Evolutionary conservation across 35 echinoderm and acorn worm genomes (phyloP), one percentile per base, ranked within the genome.

Genomic region (Amphiura filiformis): DNA sequence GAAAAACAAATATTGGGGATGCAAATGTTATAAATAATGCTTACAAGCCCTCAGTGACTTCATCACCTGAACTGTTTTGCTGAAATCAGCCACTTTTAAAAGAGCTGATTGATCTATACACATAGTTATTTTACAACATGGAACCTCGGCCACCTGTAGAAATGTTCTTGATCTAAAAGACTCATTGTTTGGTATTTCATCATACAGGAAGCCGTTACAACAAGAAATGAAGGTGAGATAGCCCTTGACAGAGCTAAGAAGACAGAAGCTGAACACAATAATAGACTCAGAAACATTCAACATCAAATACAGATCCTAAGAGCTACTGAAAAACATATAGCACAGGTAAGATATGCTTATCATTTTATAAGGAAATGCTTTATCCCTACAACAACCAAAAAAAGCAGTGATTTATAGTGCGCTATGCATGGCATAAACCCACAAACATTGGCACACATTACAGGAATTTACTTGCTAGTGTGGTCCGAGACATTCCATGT

Each of bases 181-280:
- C 4, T 47, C 41, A 47, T 47, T 9, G 41, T 9, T 47, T 47
- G 17, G 4, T 47, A 4, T 17, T 47, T 47, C 17, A 47, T 4
- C 41, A 47, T 47, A 47, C 70, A 95, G 89, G 96, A 95, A 70
- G 93, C 93, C 34, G 93, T 94, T 0, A 78, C 56, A 34, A 87
- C 93, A 9, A 92, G 83, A 56, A 86, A 98, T 79, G 93, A 99
- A 42, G 96, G 96, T 33, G 78, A 95, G 39, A 38, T 84, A 22
- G 93, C 93, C 26, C 28, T 99, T 39, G 70, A 91, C 1, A 70
- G 83, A 75, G 86, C 93, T 26, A 81, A 84, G 35, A 92, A 86
- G 76, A 86, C 94, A 70, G 90, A 94, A 82, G 83, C 80, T 32
- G 90, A 99, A 28, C 93, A 98, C 14, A 57, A 37, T 20, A 42